Percentiles rank a stretch among this genome's conserved stretches.
These are phyloP conservation scores for Cryptosula pallasiana DNA, from an alignment of 2,888 invertebrate genomes.

Conservation along the genomic window DNA sequence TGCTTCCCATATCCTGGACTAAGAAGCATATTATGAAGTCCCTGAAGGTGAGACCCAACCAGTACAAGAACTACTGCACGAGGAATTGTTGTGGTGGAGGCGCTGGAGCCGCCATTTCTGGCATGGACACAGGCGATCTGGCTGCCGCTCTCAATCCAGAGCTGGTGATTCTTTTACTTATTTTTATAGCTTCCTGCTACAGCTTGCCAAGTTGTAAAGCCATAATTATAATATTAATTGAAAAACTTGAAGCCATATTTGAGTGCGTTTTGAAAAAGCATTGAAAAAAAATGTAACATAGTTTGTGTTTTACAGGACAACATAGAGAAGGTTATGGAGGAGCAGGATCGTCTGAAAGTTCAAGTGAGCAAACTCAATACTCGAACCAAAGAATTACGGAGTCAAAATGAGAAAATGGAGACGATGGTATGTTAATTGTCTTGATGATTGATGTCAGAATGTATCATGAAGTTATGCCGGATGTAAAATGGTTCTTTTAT, in stretches of 20 bases:
- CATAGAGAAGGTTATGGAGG: conserved; percentile 40
- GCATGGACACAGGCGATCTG: background rate
- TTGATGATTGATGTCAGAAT: background rate
- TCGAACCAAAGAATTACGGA: conserved; percentile 39
- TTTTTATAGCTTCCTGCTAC: too few relatives aligned
- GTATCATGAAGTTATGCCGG: too few relatives aligned
- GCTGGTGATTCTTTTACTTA: conserved; percentile 34
- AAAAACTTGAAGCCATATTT: too few relatives aligned
- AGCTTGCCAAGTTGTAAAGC: too few relatives aligned
- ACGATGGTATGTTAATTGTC: conserved; percentile 35
- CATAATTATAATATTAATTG: too few relatives aligned
- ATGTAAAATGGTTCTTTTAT: too few relatives aligned
- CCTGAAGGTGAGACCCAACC: conserved; percentile 48
- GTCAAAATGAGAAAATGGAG: conserved; percentile 38
- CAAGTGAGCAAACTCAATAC: conserved; percentile 38
- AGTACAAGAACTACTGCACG: conserved; percentile 32
- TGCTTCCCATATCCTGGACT: conserved; percentile 51
- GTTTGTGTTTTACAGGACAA: too few relatives aligned
- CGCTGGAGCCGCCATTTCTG: background rate
- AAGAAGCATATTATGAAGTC: conserved; percentile 42
- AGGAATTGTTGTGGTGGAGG: conserved; percentile 2
- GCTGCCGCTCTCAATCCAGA: conserved; percentile 38
- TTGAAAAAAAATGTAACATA: too few relatives aligned
- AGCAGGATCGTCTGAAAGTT: conserved; percentile 38
- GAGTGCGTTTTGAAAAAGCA: too few relatives aligned